Evolutionary conservation across 2,797 vertebrate species (phyloP), one percentile per base, ranked within the genome.

Genomic region (Mustela erminea): DNA sequence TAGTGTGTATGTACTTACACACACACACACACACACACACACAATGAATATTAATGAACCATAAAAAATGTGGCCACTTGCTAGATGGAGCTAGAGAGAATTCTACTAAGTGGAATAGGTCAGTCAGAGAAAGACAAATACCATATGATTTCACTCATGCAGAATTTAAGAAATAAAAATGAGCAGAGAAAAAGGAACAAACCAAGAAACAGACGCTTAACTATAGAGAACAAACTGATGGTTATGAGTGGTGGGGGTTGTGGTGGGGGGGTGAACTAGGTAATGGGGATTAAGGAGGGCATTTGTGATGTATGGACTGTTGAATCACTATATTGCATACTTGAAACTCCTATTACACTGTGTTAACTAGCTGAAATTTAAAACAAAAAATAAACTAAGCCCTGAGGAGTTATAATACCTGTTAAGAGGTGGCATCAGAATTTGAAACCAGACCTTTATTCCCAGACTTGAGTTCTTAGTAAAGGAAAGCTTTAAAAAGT

Each of bases 401-500:
- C 13, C 10, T 60, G 35, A 43, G 25, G 68, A 41, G 15, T 87
- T 77, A 64, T 17, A 84, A 64, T 41, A 96, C 20, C 62, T 95
- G 2, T 46, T 88, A 94, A 68, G 25, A 87, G 27, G 3, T 87
- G 25, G 12, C 35, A 20, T 87, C 49, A 81, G 56, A 93, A 93
- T 80, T 74, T 87, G 49, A 91, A 68, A 96, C 27, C 56, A 83
- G 68, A 85, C 29, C 41, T 52, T 95, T 75, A 68, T 35, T 78
- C 15, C 29, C 93, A 93, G 41, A 83, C 32, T 41, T 72, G 60
- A 92, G 60, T 89, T 96, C 60, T 78, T 84, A 56, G 18, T 35
- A 89, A 23, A 94, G 58, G 58, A 81, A 94, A 56, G 95, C 25
- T 83, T 94, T 95, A 96, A 78, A 75, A 96, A 95, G 46, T 93